Evolutionary conservation across 1,140 invertebrate species (phyloP).

Genomic region (Hylyphantes graminicola): DNA sequence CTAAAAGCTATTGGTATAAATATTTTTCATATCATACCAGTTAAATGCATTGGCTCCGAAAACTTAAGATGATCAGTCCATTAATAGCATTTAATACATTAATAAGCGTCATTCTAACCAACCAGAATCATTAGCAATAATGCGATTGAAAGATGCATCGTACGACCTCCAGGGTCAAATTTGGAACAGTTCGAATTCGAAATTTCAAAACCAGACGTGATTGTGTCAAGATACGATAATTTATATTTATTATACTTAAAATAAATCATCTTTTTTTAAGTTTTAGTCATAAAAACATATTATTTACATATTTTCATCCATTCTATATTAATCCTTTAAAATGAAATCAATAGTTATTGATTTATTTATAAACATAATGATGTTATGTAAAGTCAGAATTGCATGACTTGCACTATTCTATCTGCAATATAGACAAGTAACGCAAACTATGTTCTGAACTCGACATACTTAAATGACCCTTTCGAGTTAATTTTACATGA

Average conservation of each 20-base stretch:
- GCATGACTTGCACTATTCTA: no score
- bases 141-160: constrained; percentile 35
- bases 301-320: no score
- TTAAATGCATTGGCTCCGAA: background rate
- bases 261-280: no score
- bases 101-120: constrained; percentile 7
- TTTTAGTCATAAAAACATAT: no score
- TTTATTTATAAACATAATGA: no score
- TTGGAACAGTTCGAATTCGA: constrained; percentile 12
- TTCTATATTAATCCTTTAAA: no score
- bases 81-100: constrained; percentile 23
- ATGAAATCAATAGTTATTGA: no score
- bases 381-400: no score
- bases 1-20: background rate
- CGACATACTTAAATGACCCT: constrained; percentile 17
- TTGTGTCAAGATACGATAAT: background rate
- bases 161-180: background rate
- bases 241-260: no score
- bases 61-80: constrained; percentile 11
- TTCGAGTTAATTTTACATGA: constrained; percentile 33
- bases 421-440: no score
- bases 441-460: background rate
- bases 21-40: background rate
- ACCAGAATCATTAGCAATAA: background rate
- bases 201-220: background rate